A percentile compares a stretch with the other conserved stretches of the same genome.
Conservation (phyloP, 1,140 invertebrate species). For the Bombus breviceps region DNA sequence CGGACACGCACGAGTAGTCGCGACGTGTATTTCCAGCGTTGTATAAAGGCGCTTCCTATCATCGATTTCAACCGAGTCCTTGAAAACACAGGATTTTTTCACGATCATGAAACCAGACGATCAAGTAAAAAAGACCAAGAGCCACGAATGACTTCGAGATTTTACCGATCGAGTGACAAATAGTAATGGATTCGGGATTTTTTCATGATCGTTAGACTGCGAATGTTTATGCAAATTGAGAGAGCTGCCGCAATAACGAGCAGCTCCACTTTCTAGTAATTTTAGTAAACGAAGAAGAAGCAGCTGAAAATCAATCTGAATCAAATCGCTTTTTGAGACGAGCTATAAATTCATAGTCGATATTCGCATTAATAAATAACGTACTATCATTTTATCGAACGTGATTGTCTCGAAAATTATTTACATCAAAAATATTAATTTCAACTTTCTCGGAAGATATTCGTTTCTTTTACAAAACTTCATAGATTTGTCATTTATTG, state of each 20-base stretch:
- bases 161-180: neutral
- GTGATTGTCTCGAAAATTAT: no score
- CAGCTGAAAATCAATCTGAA: neutral
- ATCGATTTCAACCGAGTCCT: conserved; percentile 32
- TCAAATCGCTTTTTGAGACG: neutral
- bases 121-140: neutral
- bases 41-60: conserved; percentile 39
- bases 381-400: no score
- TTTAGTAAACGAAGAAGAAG: no score
- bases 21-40: conserved; percentile 54
- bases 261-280: neutral
- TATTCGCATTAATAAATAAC: neutral
- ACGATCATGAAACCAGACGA: neutral
- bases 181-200: no score
- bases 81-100: neutral
- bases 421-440: no score
- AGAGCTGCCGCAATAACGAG: no score
- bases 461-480: no score
- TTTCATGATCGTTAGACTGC: neutral
- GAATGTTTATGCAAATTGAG: neutral
- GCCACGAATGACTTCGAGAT: neutral
- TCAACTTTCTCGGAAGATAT: no score
- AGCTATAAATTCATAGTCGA: neutral
- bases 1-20: conserved; percentile 56
- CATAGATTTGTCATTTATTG: no score